phyloP scores from a whole-genome alignment of 2,113 vertebrate species.

The Chascanopsetta lugubris region DNA sequence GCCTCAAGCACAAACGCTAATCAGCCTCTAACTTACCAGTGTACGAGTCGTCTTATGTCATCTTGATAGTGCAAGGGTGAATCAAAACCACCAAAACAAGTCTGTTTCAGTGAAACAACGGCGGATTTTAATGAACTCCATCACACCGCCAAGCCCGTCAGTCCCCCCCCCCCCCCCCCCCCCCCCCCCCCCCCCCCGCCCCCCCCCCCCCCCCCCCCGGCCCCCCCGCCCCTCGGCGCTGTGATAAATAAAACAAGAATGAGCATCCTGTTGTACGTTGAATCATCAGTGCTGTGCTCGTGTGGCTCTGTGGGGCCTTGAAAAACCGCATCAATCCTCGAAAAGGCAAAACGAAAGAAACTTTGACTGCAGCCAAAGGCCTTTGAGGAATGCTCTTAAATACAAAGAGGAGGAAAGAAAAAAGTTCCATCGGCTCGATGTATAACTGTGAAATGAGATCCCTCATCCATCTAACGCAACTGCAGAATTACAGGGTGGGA shows the following conservation, averaged over 20 bases:
- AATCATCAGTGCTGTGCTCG: background rate
- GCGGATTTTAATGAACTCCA: background rate
- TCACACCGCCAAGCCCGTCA: background rate
- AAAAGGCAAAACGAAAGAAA: background rate
- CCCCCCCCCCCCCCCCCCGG: no score
- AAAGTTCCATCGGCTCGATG: background rate
- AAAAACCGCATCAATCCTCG: background rate
- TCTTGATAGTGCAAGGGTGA: background rate
- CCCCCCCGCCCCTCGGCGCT: no score
- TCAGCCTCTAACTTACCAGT: background rate
- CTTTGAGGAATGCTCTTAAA: background rate
- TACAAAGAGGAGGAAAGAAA: background rate
- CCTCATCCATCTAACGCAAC: background rate
- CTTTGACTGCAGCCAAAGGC: background rate
- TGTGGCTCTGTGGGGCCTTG: background rate
- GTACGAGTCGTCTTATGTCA: background rate
- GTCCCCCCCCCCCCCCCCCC: no score
- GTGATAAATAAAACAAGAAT: background rate
- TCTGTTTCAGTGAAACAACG: no score
- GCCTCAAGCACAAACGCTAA: constrained; percentile 7
- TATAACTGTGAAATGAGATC: background rate
- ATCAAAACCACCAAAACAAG: background rate
- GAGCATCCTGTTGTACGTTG: background rate
- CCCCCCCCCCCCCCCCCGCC: no score
- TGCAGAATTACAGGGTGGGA: background rate